Percentiles rank a stretch among this genome's conserved stretches.
Conservation (phyloP, 1,140 invertebrate genomes). For the Parapsyche elsis region DNA sequence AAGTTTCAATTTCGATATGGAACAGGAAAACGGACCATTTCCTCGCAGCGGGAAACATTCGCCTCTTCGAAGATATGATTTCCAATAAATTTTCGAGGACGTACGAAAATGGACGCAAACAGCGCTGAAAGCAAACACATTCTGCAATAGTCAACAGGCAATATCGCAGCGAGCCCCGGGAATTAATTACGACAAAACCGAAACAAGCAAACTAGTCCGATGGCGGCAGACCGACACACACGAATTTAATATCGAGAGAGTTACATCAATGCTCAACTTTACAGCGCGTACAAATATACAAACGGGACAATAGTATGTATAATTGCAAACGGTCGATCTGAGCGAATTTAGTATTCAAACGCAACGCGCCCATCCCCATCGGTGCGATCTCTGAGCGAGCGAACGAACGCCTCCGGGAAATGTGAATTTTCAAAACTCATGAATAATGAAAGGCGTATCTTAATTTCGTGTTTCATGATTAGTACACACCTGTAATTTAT, state of each 20-base stretch:
- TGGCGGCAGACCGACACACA: not conserved
- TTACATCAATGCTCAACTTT: not conserved
- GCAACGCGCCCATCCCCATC: not conserved
- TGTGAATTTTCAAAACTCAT: slow-evolving; percentile 32
- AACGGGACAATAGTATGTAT: not conserved
- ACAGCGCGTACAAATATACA: not conserved
- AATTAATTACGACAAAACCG: not conserved
- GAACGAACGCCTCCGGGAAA: slow-evolving; percentile 24
- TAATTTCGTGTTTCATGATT: slow-evolving; percentile 27
- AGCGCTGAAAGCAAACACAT: not conserved
- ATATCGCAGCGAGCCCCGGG: not conserved
- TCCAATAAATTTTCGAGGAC: not conserved
- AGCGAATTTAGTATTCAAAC: slow-evolving; percentile 14
- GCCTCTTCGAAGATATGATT: not conserved
- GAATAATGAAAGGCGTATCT: slow-evolving; percentile 28
- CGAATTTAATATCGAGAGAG: not conserved
- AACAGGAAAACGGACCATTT: slow-evolving; percentile 32
- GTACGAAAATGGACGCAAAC: not conserved
- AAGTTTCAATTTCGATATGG: slow-evolving; percentile 18
- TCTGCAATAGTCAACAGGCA: not conserved
- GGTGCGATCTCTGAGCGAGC: not conserved
- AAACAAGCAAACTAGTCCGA: not conserved
- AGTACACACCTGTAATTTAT: slow-evolving; percentile 20
- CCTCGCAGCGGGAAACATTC: not conserved
- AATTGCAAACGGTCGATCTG: slow-evolving; percentile 3